Conservation (phyloP, 2,797 vertebrate species). For the Xenops minutus region DNA sequence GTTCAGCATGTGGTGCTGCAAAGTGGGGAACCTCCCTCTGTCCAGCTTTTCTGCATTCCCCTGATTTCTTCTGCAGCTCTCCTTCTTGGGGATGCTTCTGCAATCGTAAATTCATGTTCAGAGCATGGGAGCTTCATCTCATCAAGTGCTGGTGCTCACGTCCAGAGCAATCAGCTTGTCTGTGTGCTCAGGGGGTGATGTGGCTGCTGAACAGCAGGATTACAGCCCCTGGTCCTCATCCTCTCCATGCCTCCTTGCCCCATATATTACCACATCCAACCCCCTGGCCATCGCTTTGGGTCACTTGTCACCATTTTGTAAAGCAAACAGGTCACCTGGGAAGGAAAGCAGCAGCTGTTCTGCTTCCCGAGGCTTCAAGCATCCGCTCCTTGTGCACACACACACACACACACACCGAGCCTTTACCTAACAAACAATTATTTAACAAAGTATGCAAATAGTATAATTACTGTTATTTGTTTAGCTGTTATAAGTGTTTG, state of each 20-base stretch:
- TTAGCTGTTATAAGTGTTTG: conserved; percentile 74
- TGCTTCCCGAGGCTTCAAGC: conserved; percentile 8
- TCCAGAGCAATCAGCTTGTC: neutral
- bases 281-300: neutral
- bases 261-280: neutral
- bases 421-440: conserved; percentile 65
- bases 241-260: neutral
- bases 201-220: neutral
- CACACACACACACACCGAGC: neutral
- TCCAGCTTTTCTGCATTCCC: neutral
- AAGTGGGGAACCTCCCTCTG: neutral
- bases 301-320: neutral
- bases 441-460: conserved; percentile 74
- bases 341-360: conserved; percentile 55
- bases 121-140: neutral
- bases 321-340: neutral
- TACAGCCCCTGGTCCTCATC: neutral
- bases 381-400: conserved; percentile 23
- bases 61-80: neutral
- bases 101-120: neutral
- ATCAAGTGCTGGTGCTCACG: neutral
- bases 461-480: conserved; percentile 77
- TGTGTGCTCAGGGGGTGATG: rapidly evolving
- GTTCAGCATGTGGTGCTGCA: neutral
- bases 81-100: neutral